Base-by-base conservation (phyloP, 35 echinoderm and acorn worm genomes). In the Lytechinus pictus region DNA sequence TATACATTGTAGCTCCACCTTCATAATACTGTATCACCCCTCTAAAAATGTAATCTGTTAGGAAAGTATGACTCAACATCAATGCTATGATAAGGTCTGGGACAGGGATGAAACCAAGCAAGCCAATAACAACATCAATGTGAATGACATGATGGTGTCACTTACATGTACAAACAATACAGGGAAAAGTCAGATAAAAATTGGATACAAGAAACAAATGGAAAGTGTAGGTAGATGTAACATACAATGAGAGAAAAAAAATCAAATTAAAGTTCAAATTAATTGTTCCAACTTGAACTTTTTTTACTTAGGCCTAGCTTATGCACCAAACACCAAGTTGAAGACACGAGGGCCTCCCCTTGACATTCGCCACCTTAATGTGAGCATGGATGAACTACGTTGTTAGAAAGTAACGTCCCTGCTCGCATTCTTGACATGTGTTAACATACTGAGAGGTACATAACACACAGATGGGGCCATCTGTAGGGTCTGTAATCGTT, bases 381-480 rank as follows among this genome's bases (percentile, higher is more conserved):
- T 79, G 66, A 24, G 12, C 66, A 79, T 19, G 66, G 19, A 16
- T 24, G 66, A 79, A 24, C 66, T 79, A 24, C 66, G n/a, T 24
- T 27, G 66, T 79, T 79, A 79, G 16, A 24, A 16, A 79, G 66
- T 79, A 79, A 79, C n/a, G 66, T 79, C 66, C 66, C 66, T 5
- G 66, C 66, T 79, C 66, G 66, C 66, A 79, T 79, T 79, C 66
- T 79, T 79, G 66, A 79, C 66, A 79, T 79, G 66, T 79, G 66
- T 79, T 79, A 79, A 79, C 66, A 79, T 79, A 79, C 66, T 79
- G 66, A 79, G 66, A 79, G 66, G 66, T 79, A 79, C 66, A 79
- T 79, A 6, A 24, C 12, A 79, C 19, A 79, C 66, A 79, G 66
- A 79, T 19, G 66, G 66, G 66, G 66, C 66, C 66, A 79, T 27